Evolutionary conservation across 2,113 vertebrate genomes (phyloP), one percentile per base, ranked within the genome.

Genomic region (Limnothrissa miodon): DNA sequence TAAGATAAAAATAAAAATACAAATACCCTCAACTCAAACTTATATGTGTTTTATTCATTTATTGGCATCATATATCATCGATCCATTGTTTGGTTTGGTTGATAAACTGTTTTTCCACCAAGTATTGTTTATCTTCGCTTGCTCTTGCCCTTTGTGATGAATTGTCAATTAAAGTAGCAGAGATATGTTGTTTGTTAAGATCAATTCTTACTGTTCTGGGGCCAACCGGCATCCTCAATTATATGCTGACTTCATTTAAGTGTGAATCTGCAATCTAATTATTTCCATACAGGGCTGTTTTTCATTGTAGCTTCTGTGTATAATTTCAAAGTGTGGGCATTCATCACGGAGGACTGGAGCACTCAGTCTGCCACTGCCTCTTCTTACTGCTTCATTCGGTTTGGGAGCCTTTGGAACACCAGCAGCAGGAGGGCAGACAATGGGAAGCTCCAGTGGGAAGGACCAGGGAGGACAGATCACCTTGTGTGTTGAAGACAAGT

Each of bases 151-250:
- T 74, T 11, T 74, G 66, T 36, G 66, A 74, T 74, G 66, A 36
- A 74, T 74, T 74, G 66, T 15, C 11, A 74, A 74, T 74, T 29
- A 74, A 74, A 74, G 66, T 74, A 39, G 66, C 66, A 74, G 66
- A 33, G 66, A 74, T 74, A 74, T 39, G 66, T 74, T 74, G 66
- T 74, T 36, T 74, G 66, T 74, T 74, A 15, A 74, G 66, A 74
- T 74, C 66, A 74, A 74, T 74, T 36, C 36, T 74, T 74, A 39
- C 66, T 74, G 11, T 39, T 74, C 2, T 74, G 29, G 36, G 23
- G 59, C 66, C 15, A 74, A 74, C 9, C 36, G 15, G 29, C 66
- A 19, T 33, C 66, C 29, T 74, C 66, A 13, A 74, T 74, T 36
- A 33, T 33, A 19, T 33, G 29, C 66, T 5, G 11, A 39, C 66